phyloP scores from a whole-genome alignment of 2,888 invertebrate genomes.

The Dicyrtoma fusca region DNA sequence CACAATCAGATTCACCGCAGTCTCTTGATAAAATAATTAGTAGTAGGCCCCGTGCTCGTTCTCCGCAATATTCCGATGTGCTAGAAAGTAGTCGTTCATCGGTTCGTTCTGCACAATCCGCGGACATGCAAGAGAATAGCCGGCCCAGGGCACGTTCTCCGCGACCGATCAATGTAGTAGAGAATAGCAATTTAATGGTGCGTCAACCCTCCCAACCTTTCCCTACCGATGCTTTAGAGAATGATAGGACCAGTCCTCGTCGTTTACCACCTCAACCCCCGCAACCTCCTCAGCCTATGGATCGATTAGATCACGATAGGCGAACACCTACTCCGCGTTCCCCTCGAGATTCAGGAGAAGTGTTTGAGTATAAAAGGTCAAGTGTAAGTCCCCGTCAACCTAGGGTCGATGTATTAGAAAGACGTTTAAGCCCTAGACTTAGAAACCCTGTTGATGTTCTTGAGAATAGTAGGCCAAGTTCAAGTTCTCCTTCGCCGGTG shows the following conservation, averaged over 20 bases:
- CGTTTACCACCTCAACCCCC: slow-evolving; percentile 3
- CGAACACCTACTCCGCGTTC: slow-evolving; percentile 10
- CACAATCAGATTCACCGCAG: slow-evolving; percentile 16
- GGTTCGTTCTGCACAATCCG: slow-evolving; percentile 7
- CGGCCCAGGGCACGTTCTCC: slow-evolving; percentile 19
- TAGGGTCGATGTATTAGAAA: slow-evolving; percentile 19
- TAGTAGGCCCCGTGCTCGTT: background rate
- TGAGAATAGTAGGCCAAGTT: slow-evolving; percentile 22
- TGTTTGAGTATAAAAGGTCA: slow-evolving; percentile 1
- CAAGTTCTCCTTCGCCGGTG: slow-evolving; percentile 28
- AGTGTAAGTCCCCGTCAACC: slow-evolving; percentile 16
- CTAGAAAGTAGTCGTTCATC: slow-evolving; percentile 14
- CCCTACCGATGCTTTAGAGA: background rate
- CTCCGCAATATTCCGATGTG: slow-evolving; percentile 14
- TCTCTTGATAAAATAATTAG: slow-evolving; percentile 9
- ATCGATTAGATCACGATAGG: slow-evolving; percentile 7
- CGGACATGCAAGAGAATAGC: slow-evolving; percentile 11
- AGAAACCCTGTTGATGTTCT: no score
- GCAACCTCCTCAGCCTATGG: background rate
- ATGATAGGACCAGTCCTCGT: slow-evolving; percentile 16
- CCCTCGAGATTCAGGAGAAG: slow-evolving; percentile 11
- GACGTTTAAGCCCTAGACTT: slow-evolving; percentile 1
- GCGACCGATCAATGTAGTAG: background rate
- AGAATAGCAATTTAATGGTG: background rate
- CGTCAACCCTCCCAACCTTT: no score